Base-by-base conservation (phyloP, 2,797 vertebrate genomes). In the Scleropages formosus region DNA sequence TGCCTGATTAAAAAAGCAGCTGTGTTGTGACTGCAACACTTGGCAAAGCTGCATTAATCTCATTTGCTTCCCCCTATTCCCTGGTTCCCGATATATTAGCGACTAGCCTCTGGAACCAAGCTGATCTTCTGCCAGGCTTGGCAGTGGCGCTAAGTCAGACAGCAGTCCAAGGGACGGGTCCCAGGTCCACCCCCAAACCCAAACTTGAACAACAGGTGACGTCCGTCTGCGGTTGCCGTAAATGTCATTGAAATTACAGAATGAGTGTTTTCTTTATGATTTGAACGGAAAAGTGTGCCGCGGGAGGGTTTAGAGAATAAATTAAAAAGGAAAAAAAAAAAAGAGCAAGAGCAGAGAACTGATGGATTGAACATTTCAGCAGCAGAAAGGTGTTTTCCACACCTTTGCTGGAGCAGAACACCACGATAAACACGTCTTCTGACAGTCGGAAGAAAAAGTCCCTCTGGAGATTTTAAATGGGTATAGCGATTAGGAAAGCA, bases 31-130 rank as follows among this genome's bases (percentile, higher is more conserved):
- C 87, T 84, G 86, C 75, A 83, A 80, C 82, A 84, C 89, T 89
- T 84, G 87, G 82, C 86, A 88, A 87, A 89, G 87, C 86, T 82
- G 81, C 80, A 82, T 80, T 91, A 91, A 92, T 91, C 89, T 92
- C 86, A 91, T 92, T 87, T 89, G 78, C 80, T 85, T 85, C 85
- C 80, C 86, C 83, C 86, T 84, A 84, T 88, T 90, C 83, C 85
- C 80, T 49, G 74, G 82, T 85, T 75, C 72, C 80, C 82, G 83
- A 82, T 83, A 79, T 85, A 80, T 87, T 10, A 20, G 82, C 82
- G 78, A 75, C 46, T 65, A 56, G 59, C 72, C 76, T 80, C 81
- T 87, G 15, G 63, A 78, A 75, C 74, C 67, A 73, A 77, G 68
- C 63, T 47, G 44, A 67, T 74, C 74, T 82, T 78, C 59, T 60